Evolutionary conservation across 2,113 vertebrate species (phyloP), one percentile per base, ranked within the genome.

Genomic region (Elephantulus edwardii): DNA sequence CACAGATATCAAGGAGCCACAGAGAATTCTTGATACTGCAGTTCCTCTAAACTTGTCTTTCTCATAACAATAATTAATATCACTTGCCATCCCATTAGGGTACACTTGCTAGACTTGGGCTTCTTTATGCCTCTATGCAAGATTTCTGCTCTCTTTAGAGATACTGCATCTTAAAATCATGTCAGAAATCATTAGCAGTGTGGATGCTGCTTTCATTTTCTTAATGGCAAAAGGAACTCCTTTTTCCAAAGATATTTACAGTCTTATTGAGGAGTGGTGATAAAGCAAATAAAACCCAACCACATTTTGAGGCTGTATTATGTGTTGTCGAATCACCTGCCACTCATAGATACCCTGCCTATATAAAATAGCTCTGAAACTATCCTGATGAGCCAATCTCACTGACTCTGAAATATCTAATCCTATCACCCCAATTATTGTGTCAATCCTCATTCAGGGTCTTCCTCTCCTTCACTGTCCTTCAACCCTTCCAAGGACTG

Each of bases 241-340:
- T 28, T 72, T 89, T 91, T 80, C 86, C 3, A 22, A 68, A 6
- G 19, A 68, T 22, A 66, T 68, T 68, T 68, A 68, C n/a, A 68
- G 20, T 33, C 13, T 10, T 68, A 8, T 38, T 68, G 66, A 68
- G 17, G 66, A 74, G 72, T 80, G 28, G 8, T 4, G 16, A 26
- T 42, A 22, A 68, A 68, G 19, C 19, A 38, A 68, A 9, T 14
- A 19, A 12, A 30, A 74, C 33, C 40, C 42, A 75, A 71, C 40
- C 48, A 79, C 12, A 48, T 24, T 95, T 79, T 74, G 70, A 78
- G 90, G 28, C 54, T 89, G 5, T 72, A 89, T 79, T 83, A 52
- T n/a, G n/a, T n/a, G n/a, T n/a, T n/a, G n/a, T n/a, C n/a, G n/a
- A n/a, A n/a, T n/a, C n/a, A n/a, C n/a, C n/a, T n/a, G n/a, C n/a